These are phyloP conservation scores for Catharus minimus DNA, from an alignment of 2,113 vertebrate species.

Conservation along the genomic window DNA sequence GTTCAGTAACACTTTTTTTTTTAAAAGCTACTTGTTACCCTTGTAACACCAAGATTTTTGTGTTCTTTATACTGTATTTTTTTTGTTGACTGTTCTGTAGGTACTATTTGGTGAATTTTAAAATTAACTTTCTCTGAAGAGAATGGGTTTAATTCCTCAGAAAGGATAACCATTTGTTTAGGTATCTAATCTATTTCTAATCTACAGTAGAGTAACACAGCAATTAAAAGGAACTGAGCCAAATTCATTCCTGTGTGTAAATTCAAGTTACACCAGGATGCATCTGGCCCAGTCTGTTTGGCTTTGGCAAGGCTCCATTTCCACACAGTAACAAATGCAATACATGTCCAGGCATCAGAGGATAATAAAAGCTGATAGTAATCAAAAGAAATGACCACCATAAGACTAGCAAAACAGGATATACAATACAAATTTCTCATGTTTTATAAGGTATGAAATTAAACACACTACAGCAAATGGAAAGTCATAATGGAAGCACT, in stretches of 20 bases:
- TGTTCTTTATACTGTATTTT: not conserved
- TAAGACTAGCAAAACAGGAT: slow-evolving; percentile 59
- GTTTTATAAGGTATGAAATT: slow-evolving; percentile 77
- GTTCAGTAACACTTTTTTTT: not conserved
- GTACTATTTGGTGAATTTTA: not conserved
- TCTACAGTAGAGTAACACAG: not conserved
- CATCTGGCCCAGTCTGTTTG: not conserved
- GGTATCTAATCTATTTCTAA: slow-evolving; percentile 1
- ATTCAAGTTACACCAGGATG: slow-evolving; percentile 5
- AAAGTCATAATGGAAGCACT: slow-evolving; percentile 50
- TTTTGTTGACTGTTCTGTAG: not conserved
- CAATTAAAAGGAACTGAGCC: slow-evolving; percentile 21
- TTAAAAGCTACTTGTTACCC: not conserved
- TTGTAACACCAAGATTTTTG: not conserved
- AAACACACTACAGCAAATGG: slow-evolving; percentile 58
- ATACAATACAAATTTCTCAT: slow-evolving; percentile 65
- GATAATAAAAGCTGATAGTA: slow-evolving; percentile 64
- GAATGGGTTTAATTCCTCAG: not conserved
- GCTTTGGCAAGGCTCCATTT: slow-evolving; percentile 12
- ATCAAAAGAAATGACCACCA: slow-evolving; percentile 67
- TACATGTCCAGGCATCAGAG: slow-evolving; percentile 52
- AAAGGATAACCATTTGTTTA: not conserved
- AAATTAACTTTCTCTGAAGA: not conserved
- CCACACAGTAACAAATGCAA: slow-evolving; percentile 45
- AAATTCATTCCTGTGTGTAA: not conserved